Conservation (phyloP, 2,888 invertebrate genomes). For the Thereva unica region DNA sequence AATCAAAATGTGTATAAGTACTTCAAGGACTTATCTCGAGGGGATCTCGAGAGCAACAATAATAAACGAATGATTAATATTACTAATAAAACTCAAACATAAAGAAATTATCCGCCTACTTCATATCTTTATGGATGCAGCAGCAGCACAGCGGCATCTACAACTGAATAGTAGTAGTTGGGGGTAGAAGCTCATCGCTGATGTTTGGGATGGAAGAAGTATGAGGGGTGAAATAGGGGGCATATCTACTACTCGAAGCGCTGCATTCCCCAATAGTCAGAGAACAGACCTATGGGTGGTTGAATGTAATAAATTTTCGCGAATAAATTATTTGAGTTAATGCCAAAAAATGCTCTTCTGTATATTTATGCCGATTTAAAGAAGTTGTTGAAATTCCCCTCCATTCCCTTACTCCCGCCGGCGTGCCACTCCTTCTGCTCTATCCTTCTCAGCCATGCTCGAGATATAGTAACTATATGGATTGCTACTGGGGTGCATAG, state of each 20-base stretch:
- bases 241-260: neutral
- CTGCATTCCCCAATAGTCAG: neutral
- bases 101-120: slow-evolving; percentile 29
- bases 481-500: neutral
- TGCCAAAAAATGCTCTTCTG: slow-evolving; percentile 29
- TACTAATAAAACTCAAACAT: slow-evolving; percentile 17
- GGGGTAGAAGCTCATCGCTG: slow-evolving; percentile 6
- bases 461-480: too few species aligned
- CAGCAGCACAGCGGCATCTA: slow-evolving; percentile 14
- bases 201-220: slow-evolving; percentile 2
- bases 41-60: slow-evolving; percentile 11
- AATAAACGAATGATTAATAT: slow-evolving; percentile 27
- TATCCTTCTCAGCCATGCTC: neutral
- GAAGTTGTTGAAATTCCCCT: slow-evolving; percentile 10
- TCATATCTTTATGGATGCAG: slow-evolving; percentile 3
- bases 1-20: neutral
- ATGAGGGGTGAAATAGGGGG: too few species aligned
- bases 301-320: slow-evolving; percentile 24
- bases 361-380: slow-evolving; percentile 26
- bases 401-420: neutral
- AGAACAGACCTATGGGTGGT: slow-evolving; percentile 1
- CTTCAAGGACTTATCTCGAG: neutral
- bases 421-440: slow-evolving; percentile 11
- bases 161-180: slow-evolving; percentile 5
- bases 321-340: slow-evolving; percentile 36